These are phyloP conservation scores for Neopipo cinnamomea DNA, from an alignment of 2,113 vertebrate species.

Conservation along the genomic window DNA sequence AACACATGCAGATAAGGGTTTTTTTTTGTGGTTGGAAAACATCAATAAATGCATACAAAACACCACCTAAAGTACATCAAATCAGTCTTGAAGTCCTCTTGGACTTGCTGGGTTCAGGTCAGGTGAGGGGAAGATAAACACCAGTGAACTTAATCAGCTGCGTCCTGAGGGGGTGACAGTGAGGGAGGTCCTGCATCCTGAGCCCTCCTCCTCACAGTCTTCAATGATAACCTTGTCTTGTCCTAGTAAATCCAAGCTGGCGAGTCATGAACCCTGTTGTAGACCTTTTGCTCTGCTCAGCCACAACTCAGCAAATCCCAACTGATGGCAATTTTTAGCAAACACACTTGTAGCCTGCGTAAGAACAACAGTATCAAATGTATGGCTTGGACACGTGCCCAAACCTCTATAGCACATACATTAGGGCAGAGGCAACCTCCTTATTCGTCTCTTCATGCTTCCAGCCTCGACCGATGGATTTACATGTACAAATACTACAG, in stretches of 20 bases:
- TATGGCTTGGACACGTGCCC: neutral
- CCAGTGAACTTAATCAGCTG: neutral
- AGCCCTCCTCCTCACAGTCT: neutral
- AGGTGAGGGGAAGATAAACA: neutral
- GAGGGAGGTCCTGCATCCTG: rapidly evolving
- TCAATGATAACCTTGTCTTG: neutral
- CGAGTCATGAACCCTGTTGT: neutral
- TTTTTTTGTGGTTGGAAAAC: neutral
- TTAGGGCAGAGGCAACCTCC: neutral
- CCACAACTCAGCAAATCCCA: neutral
- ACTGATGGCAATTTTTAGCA: neutral
- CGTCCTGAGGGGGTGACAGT: neutral
- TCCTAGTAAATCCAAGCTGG: neutral
- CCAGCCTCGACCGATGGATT: neutral
- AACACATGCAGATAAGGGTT: neutral
- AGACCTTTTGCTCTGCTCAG: neutral
- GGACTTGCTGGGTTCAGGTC: neutral
- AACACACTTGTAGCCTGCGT: neutral
- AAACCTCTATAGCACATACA: neutral
- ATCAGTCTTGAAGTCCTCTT: neutral
- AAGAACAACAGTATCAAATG: neutral
- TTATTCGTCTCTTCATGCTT: neutral
- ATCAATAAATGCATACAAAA: neutral
- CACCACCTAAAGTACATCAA: neutral
- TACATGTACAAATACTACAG: neutral